A percentile compares a stretch with the other conserved stretches of the same genome.
These are phyloP conservation scores for Trissolcus japonicus DNA, from an alignment of 2,888 invertebrate species.

Conservation along the genomic window DNA sequence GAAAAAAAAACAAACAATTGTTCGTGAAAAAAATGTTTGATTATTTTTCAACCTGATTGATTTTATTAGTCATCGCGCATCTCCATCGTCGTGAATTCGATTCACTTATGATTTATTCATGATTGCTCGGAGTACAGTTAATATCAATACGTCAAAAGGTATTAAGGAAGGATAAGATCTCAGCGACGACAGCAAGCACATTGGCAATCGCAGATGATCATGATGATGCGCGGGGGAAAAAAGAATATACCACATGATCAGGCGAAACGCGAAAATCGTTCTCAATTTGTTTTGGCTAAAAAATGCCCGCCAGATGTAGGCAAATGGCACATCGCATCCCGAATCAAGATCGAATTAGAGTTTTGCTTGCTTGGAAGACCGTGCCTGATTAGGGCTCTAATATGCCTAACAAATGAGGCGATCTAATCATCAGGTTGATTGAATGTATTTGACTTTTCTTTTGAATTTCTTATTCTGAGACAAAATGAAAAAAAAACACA, in stretches of 20 bases:
- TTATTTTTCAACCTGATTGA: background rate
- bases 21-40: too few species aligned
- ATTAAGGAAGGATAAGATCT: too few species aligned
- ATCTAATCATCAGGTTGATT: constrained; percentile 24
- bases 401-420: constrained; percentile 20
- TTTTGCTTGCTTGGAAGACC: constrained; percentile 10
- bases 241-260: too few species aligned
- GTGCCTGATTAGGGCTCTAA: constrained; percentile 33
- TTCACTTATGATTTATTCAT: background rate
- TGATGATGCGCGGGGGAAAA: too few species aligned
- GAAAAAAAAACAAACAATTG: too few species aligned
- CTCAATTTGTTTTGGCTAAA: too few species aligned
- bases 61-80: background rate
- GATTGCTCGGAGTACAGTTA: background rate
- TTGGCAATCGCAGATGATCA: too few species aligned
- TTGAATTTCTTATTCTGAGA: too few species aligned
- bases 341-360: constrained; percentile 33
- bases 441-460: background rate
- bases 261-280: too few species aligned
- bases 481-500: too few species aligned
- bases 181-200: too few species aligned
- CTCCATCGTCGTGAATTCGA: background rate
- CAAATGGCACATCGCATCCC: constrained; percentile 30
- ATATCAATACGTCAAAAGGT: too few species aligned
- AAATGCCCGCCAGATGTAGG: constrained; percentile 17